Percentiles rank a stretch among this genome's conserved stretches.
Conservation (phyloP, 1,140 invertebrate species). For the Popillia japonica region DNA sequence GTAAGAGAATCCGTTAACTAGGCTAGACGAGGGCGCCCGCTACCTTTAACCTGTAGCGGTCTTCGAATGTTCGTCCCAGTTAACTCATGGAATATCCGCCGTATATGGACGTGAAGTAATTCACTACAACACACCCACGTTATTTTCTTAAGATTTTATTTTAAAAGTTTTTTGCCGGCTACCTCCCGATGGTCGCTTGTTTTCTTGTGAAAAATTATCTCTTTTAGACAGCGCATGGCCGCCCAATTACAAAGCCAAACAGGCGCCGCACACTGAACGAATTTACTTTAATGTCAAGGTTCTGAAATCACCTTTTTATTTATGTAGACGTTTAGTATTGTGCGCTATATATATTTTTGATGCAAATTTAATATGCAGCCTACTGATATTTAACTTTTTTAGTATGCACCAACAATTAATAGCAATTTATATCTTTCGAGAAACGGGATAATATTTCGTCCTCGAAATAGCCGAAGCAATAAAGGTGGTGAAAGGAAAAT, state of each 20-base stretch:
- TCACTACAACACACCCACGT: neutral
- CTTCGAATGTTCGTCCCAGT: constrained; percentile 8
- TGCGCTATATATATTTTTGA: no score
- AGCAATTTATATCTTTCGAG: no score
- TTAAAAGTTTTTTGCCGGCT: neutral
- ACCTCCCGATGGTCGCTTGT: neutral
- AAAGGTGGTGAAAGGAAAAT: no score
- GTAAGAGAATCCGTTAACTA: neutral
- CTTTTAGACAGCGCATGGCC: neutral
- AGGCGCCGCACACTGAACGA: neutral
- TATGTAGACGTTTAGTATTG: no score
- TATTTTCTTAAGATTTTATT: neutral
- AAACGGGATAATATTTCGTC: no score
- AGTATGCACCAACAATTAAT: no score
- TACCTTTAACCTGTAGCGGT: constrained; percentile 17
- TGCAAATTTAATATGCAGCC: no score
- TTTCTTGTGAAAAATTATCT: neutral
- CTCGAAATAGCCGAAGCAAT: no score
- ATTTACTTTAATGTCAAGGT: neutral
- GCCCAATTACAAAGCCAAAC: neutral
- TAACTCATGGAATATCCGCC: neutral
- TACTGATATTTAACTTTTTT: no score
- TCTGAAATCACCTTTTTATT: no score
- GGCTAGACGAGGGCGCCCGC: constrained; percentile 7
- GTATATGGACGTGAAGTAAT: neutral